Evolutionary conservation across 35 echinoderm and acorn worm species (phyloP).

Genomic region (Ophiothrix spiculata): DNA sequence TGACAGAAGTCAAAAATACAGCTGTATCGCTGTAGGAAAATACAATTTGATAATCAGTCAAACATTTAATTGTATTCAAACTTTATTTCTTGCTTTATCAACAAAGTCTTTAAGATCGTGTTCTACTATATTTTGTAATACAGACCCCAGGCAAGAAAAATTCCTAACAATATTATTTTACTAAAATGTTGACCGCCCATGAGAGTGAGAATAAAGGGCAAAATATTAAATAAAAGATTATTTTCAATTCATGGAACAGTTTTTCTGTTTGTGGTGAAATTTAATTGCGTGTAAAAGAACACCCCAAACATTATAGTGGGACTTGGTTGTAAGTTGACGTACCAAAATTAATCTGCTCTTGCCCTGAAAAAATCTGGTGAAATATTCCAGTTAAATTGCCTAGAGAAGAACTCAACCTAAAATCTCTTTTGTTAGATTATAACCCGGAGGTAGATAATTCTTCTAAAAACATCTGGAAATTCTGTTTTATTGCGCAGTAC

Average conservation of each 20-base stretch:
- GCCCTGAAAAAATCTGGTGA: neutral
- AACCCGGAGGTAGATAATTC: neutral
- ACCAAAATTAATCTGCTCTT: neutral
- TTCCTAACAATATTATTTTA: too few relatives aligned
- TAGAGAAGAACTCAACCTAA: neutral
- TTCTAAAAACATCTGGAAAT: neutral
- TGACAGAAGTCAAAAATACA: neutral
- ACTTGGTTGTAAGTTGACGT: neutral
- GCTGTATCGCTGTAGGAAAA: neutral
- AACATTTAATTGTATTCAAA: neutral
- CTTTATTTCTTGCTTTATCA: too few relatives aligned
- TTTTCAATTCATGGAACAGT: neutral
- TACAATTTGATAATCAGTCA: neutral
- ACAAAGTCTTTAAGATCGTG: too few relatives aligned
- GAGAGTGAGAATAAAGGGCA: neutral
- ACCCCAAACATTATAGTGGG: neutral
- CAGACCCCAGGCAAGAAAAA: too few relatives aligned
- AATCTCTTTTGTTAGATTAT: neutral
- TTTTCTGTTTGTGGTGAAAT: neutral
- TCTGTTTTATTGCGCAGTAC: too few relatives aligned
- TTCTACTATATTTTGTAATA: too few relatives aligned
- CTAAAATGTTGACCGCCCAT: conserved; percentile 5
- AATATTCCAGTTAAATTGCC: neutral
- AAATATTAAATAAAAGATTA: neutral
- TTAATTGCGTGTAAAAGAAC: neutral